phyloP scores from a whole-genome alignment of 53 echinoderm and acorn worm genomes.

The Crossaster papposus region DNA sequence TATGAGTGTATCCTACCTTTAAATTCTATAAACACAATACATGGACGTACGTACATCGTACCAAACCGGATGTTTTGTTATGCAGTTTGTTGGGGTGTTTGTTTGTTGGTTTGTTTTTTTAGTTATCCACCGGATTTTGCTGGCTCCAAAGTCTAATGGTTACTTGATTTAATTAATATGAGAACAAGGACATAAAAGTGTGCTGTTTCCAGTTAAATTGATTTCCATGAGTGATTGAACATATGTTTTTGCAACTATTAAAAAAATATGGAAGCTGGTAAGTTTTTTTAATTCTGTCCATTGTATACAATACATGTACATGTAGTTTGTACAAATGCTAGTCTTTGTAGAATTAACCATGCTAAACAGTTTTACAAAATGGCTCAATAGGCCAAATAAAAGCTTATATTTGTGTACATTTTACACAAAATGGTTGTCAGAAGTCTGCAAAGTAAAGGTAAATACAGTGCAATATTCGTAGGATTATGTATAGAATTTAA shows the following conservation, averaged over 20 bases:
- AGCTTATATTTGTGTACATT: neutral
- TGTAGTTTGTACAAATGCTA: neutral
- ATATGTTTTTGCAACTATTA: neutral
- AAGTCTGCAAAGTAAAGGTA: neutral
- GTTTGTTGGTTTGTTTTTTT: no score
- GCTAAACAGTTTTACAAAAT: no score
- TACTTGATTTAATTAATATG: neutral
- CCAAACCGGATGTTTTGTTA: neutral
- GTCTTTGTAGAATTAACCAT: no score
- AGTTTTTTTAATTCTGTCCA: neutral
- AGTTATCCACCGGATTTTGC: neutral
- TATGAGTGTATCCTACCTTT: no score
- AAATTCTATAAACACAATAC: neutral
- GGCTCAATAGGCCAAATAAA: no score
- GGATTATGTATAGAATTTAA: no score
- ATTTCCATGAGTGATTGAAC: neutral
- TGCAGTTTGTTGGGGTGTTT: neutral
- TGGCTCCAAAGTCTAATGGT: neutral
- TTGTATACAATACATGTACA: no score
- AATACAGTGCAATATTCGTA: no score
- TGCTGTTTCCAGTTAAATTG: neutral
- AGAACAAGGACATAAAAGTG: neutral
- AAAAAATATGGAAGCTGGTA: neutral
- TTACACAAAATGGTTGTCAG: neutral
- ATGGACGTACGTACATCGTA: no score